Percentiles rank a stretch among this genome's conserved stretches.
These are phyloP conservation scores for Actinopyga echinites DNA, from an alignment of 53 echinoderm and acorn worm genomes.

Conservation along the genomic window DNA sequence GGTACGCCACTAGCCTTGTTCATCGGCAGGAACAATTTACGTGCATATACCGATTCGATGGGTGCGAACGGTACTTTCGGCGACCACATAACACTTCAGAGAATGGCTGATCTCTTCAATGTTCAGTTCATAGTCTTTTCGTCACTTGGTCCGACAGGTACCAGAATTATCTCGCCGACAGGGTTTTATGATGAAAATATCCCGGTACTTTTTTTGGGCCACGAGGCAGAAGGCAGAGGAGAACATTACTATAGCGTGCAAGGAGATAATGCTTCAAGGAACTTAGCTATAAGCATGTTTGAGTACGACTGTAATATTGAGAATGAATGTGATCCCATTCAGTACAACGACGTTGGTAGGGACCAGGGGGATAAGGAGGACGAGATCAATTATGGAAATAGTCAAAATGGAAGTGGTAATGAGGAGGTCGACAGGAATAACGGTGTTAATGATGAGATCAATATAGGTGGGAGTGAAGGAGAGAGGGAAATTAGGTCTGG, in stretches of 20 bases:
- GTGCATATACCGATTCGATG: neutral
- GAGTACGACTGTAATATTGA: neutral
- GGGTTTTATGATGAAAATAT: constrained; percentile 6
- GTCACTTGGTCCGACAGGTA: constrained; percentile 10
- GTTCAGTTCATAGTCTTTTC: constrained; percentile 18
- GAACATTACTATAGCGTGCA: constrained; percentile 29
- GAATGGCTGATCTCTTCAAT: constrained; percentile 29
- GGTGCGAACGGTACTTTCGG: constrained; percentile 7
- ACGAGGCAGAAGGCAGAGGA: constrained; percentile 30
- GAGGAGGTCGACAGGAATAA: too few relatives aligned
- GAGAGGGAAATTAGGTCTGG: too few relatives aligned
- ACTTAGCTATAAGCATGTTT: neutral
- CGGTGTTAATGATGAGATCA: too few relatives aligned
- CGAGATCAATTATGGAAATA: neutral
- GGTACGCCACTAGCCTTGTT: neutral
- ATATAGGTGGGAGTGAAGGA: too few relatives aligned
- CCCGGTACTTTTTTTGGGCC: constrained; percentile 14
- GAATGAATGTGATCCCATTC: neutral
- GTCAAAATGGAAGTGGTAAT: neutral
- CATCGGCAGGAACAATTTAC: neutral
- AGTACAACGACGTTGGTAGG: neutral
- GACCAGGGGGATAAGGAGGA: neutral
- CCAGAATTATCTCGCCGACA: constrained; percentile 5
- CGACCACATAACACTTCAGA: constrained; percentile 24
- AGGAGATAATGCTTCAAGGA: neutral